Conservation (phyloP, 2,797 vertebrate species). For the Ambastaia sidthimunki region DNA sequence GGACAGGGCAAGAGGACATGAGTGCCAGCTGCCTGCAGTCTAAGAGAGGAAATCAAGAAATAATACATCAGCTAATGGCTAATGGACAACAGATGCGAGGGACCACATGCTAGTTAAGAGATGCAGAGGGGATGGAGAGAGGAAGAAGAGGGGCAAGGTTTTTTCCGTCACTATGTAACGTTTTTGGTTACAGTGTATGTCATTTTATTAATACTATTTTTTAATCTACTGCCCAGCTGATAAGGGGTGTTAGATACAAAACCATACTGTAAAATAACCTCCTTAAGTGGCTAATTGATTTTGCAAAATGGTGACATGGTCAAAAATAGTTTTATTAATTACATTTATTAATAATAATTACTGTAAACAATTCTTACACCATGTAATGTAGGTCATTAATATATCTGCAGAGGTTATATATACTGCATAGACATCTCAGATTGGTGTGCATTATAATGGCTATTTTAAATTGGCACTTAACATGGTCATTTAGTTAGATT, state of each 20-base stretch:
- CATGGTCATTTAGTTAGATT: neutral
- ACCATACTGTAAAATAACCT: too few relatives aligned
- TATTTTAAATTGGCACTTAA: neutral
- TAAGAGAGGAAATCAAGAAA: conserved; percentile 53
- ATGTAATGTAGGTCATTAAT: too few relatives aligned
- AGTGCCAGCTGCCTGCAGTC: conserved; percentile 56
- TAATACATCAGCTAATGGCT: conserved; percentile 57
- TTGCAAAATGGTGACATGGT: too few relatives aligned
- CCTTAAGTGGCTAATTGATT: too few relatives aligned
- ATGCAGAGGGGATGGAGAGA: conserved; percentile 17
- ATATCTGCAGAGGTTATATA: neutral
- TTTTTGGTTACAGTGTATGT: neutral
- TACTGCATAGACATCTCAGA: neutral
- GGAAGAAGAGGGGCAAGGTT: neutral
- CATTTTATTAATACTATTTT: neutral
- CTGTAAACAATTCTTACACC: too few relatives aligned
- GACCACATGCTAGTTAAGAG: conserved; percentile 48
- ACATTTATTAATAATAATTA: too few relatives aligned
- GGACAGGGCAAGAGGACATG: conserved; percentile 49
- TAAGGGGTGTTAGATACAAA: too few relatives aligned
- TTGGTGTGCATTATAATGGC: neutral
- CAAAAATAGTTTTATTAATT: too few relatives aligned
- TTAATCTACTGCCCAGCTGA: too few relatives aligned
- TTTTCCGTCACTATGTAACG: neutral
- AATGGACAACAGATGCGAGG: conserved; percentile 61